phyloP scores from a whole-genome alignment of 2,888 invertebrate species.

The Coecobrya sp. region DNA sequence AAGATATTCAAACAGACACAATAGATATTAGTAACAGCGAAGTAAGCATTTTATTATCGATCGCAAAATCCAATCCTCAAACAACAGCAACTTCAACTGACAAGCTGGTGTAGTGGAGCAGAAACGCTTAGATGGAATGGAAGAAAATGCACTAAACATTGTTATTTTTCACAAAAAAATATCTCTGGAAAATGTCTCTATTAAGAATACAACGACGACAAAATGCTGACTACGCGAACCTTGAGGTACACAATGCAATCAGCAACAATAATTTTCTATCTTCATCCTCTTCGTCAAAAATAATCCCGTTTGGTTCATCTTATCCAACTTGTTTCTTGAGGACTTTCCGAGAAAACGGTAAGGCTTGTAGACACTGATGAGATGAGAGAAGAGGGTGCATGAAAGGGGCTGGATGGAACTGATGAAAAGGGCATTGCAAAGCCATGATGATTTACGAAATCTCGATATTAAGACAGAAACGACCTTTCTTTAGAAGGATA shows the following conservation, averaged over 20 bases:
- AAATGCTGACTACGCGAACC: not conserved
- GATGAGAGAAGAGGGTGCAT: not conserved
- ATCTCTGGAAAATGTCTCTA: not conserved
- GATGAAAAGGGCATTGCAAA: not conserved
- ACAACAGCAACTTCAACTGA: too few species aligned
- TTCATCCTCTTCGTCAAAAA: not conserved
- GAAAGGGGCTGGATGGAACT: not conserved
- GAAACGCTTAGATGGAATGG: not conserved
- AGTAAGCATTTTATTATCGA: not conserved
- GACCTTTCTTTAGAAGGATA: conserved; percentile 8
- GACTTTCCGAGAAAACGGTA: not conserved
- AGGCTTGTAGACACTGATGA: not conserved
- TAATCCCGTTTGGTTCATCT: not conserved
- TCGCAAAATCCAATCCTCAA: not conserved
- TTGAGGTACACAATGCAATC: not conserved
- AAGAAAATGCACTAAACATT: not conserved
- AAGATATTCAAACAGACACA: not conserved
- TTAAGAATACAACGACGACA: not conserved
- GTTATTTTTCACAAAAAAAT: not conserved
- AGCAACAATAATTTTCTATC: not conserved
- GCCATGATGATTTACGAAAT: not conserved
- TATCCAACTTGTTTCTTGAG: not conserved
- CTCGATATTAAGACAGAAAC: not conserved
- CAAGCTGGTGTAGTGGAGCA: too few species aligned
- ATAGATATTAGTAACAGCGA: not conserved